These are phyloP conservation scores for Dinocampus coccinellae DNA, from an alignment of 2,888 invertebrate species.

Conservation along the genomic window DNA sequence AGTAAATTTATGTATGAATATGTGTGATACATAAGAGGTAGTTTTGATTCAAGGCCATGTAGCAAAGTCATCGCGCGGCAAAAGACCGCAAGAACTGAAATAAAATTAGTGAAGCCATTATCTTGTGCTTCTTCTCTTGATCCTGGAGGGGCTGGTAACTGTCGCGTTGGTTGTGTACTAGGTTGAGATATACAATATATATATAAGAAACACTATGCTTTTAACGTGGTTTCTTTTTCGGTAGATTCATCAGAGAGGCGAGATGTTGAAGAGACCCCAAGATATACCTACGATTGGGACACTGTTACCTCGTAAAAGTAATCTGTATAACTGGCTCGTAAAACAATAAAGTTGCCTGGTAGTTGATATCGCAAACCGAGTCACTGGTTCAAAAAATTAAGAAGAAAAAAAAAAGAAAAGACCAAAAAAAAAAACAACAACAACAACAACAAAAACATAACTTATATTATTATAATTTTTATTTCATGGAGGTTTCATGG, in stretches of 20 bases:
- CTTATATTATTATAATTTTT: background rate
- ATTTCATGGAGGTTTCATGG: too few relatives aligned
- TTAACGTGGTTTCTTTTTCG: conserved; percentile 22
- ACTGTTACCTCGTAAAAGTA: conserved; percentile 61
- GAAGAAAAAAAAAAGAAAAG: too few relatives aligned
- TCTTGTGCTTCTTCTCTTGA: conserved; percentile 2
- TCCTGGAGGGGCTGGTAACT: conserved; percentile 12
- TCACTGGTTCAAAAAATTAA: background rate
- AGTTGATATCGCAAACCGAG: background rate
- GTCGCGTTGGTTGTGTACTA: conserved; percentile 28
- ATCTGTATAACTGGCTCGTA: conserved; percentile 65
- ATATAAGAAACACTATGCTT: conserved; percentile 3
- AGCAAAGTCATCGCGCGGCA: background rate
- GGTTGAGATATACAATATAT: conserved; percentile 3
- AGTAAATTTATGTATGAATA: conserved; percentile 14
- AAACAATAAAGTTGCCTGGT: conserved; percentile 61
- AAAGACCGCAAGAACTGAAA: conserved; percentile 16
- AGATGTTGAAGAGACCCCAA: conserved; percentile 26
- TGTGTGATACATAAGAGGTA: conserved; percentile 11
- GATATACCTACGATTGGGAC: conserved; percentile 37
- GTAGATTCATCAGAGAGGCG: conserved; percentile 56
- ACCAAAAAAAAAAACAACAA: too few relatives aligned
- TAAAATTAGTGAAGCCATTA: conserved; percentile 36
- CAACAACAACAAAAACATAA: too few relatives aligned
- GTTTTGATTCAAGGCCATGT: conserved; percentile 30